Conservation (phyloP, 2,888 invertebrate species). For the Rhogogaster chlorosoma region DNA sequence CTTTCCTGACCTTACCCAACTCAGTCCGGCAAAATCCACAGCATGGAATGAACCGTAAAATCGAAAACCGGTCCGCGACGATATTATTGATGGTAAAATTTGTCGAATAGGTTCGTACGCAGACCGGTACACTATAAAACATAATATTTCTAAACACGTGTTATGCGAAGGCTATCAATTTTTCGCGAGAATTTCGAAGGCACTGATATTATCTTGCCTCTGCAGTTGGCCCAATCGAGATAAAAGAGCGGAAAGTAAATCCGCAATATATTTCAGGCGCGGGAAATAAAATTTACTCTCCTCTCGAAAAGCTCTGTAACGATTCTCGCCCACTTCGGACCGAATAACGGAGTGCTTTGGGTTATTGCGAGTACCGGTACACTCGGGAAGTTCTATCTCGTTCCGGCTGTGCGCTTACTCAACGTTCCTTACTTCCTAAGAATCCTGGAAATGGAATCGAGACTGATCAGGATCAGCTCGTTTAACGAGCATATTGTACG, state of each 20-base stretch:
- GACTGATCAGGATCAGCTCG: background rate
- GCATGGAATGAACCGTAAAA: background rate
- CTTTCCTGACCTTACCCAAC: background rate
- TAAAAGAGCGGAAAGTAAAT: slow-evolving; percentile 4
- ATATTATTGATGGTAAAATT: background rate
- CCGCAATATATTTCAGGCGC: slow-evolving; percentile 28
- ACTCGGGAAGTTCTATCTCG: background rate
- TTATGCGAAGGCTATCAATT: no score
- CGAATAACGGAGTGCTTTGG: slow-evolving; percentile 23
- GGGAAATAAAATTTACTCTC: slow-evolving; percentile 32
- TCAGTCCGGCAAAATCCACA: background rate
- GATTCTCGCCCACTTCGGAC: slow-evolving; percentile 36
- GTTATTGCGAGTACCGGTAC: slow-evolving; percentile 28
- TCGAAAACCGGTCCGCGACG: background rate
- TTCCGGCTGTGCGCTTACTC: background rate
- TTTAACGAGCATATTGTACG: background rate
- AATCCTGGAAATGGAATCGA: background rate
- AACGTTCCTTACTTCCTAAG: background rate
- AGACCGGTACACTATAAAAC: background rate
- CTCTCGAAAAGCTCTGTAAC: slow-evolving; percentile 42
- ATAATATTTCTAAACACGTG: background rate
- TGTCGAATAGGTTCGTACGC: background rate
- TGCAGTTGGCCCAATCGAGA: background rate
- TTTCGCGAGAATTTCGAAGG: background rate
- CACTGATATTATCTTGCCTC: background rate